Evolutionary conservation across 2,888 invertebrate species (phyloP), one percentile per base, ranked within the genome.

Genomic region (Epicampocera succincta): DNA sequence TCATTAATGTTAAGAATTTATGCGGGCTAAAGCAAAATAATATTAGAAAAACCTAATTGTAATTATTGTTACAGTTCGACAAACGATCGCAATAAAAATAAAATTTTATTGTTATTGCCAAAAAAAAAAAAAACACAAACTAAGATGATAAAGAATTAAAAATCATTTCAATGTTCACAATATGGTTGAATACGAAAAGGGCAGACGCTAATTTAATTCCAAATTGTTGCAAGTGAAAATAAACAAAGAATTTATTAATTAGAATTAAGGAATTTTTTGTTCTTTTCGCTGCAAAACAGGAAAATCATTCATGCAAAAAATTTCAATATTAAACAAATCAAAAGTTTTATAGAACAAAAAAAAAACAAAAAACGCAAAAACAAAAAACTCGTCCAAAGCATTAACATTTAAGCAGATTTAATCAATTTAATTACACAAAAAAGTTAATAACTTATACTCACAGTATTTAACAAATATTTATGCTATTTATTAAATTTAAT

Each of bases 321-420:
- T 40, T 0, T 15, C 8, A 17, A 21, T 19, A 33, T 40, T 15
- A 66, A 74, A 58, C 29, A 25, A 75, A 48, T 46, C 68, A 77
- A 77, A 72, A 66, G 44, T 69, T 46, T 6, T 46, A 17, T 56
- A 52, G 6, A 19, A 15, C n/a, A 42, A 13, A 42, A 12, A 44
- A 42, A 19, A 33, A 11, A 58, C 46, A 17, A 48, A 25, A 15
- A 11, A 33, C 4, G 42, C 15, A 5, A 52, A 56, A 25, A 44
- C 46, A 68, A 63, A 33, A 19, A 38, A 58, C 69, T 71, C 82
- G 82, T 82, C 82, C 82, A 82, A 82, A 82, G 82, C 66, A 82
- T 78, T 78, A 71, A 75, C 75, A 66, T 74, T 78, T 74, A 77
- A 80, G 72, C 40, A 76, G 50, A 72, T 52, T 72, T 72, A 52